phyloP scores from a whole-genome alignment of 92 coral and sea anemone species.

The Pocillopora grandis region DNA sequence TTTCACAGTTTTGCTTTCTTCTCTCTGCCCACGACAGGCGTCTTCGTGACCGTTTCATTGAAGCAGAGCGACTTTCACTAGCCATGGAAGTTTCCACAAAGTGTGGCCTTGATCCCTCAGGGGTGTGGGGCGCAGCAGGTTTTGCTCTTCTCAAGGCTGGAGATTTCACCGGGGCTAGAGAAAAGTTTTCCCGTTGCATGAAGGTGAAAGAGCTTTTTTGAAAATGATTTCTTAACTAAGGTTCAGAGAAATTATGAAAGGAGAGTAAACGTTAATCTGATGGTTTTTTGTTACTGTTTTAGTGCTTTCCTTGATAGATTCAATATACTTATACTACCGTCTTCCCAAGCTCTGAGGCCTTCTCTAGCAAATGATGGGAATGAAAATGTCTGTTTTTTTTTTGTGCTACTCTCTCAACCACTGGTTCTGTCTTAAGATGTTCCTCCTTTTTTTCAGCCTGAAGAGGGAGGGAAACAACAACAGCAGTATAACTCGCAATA shows the following conservation, averaged over 20 bases:
- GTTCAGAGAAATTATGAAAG: background rate
- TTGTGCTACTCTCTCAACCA: background rate
- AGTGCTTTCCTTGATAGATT: no score
- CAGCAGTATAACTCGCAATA: conserved; percentile 82
- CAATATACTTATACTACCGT: no score
- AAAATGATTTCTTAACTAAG: background rate
- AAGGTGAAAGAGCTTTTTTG: conserved; percentile 59
- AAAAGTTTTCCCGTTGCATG: conserved; percentile 89
- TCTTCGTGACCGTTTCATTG: conserved; percentile 95
- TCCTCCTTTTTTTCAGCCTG: conserved; percentile 47
- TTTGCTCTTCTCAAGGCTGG: conserved; percentile 94
- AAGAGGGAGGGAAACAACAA: conserved; percentile 74
- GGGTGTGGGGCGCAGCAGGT: conserved; percentile 99
- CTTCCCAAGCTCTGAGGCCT: no score
- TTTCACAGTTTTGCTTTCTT: no score
- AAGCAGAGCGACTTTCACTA: conserved; percentile 85
- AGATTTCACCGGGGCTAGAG: conserved; percentile 87
- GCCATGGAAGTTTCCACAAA: conserved; percentile 99
- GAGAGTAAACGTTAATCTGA: no score
- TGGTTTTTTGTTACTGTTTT: no score
- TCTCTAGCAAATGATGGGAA: no score
- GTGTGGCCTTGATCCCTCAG: conserved; percentile 93
- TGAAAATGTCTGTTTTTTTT: no score
- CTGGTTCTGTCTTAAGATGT: background rate
- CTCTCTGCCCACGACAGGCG: conserved; percentile 58